Conservation (phyloP, 2,888 invertebrate genomes). For the Drosophila mimica region DNA sequence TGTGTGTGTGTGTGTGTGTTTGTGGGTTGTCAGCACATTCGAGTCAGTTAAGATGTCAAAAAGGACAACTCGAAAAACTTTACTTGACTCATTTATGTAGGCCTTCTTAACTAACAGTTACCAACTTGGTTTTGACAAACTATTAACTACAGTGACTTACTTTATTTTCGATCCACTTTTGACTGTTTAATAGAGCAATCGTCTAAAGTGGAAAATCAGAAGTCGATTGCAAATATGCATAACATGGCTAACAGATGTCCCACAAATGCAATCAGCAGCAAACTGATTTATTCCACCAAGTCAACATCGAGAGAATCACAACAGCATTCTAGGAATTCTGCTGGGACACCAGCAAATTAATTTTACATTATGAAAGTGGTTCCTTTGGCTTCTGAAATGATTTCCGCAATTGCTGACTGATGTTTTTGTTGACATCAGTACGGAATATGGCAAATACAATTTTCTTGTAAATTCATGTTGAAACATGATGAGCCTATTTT, state of each 20-base stretch:
- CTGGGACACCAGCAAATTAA: not conserved
- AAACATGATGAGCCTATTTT: not conserved
- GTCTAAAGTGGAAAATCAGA: not conserved
- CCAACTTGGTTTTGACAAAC: not conserved
- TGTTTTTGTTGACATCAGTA: too few relatives aligned
- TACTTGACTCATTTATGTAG: not conserved
- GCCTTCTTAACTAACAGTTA: not conserved
- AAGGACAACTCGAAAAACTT: slow-evolving; percentile 5
- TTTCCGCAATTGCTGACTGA: not conserved
- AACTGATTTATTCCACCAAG: not conserved
- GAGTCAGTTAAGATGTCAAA: slow-evolving; percentile 37
- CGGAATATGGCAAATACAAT: not conserved
- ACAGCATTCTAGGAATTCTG: not conserved
- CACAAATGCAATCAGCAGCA: slow-evolving; percentile 2
- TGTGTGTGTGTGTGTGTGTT: not conserved
- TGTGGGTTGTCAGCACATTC: slow-evolving; percentile 17
- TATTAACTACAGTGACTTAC: not conserved
- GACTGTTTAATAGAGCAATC: not conserved
- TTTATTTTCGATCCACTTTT: not conserved
- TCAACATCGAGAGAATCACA: not conserved
- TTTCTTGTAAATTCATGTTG: not conserved
- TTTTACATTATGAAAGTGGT: not conserved
- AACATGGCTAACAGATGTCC: not conserved
- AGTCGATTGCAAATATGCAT: not conserved
- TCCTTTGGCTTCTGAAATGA: not conserved